phyloP scores from a whole-genome alignment of 2,113 vertebrate species.

The Andinoacara biseriatus region DNA sequence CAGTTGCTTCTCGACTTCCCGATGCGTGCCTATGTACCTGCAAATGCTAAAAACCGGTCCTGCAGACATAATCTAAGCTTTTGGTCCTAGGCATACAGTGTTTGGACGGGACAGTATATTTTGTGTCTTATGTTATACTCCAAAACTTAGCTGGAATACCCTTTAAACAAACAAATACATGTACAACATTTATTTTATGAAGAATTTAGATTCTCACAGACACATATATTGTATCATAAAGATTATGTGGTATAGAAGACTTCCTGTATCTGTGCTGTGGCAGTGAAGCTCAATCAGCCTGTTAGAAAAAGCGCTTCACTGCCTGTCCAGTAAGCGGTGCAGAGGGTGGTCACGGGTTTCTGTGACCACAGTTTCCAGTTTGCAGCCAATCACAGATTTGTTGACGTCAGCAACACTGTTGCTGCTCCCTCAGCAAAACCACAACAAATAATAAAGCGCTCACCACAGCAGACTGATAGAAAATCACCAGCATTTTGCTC shows the following conservation, averaged over 20 bases:
- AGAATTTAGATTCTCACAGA: background rate
- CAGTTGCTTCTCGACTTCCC: background rate
- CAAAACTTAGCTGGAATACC: background rate
- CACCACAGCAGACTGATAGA: background rate
- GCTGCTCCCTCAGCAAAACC: background rate
- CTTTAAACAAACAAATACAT: background rate
- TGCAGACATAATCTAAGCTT: background rate
- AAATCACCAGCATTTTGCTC: background rate
- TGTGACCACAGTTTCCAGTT: background rate
- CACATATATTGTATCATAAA: background rate
- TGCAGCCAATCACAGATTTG: background rate
- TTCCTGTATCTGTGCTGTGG: background rate
- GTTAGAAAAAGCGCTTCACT: rapidly evolving
- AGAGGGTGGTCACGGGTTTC: background rate
- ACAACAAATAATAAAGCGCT: background rate
- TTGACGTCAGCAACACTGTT: background rate
- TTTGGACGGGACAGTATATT: background rate
- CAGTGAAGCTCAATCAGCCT: background rate
- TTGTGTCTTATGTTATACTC: background rate
- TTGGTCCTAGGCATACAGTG: background rate
- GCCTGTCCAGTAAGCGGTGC: background rate
- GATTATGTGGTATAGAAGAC: background rate
- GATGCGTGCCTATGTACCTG: background rate
- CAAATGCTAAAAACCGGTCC: background rate
- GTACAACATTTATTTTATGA: background rate